Conservation (phyloP, 2,113 vertebrate genomes). For the Felis chaus region DNA sequence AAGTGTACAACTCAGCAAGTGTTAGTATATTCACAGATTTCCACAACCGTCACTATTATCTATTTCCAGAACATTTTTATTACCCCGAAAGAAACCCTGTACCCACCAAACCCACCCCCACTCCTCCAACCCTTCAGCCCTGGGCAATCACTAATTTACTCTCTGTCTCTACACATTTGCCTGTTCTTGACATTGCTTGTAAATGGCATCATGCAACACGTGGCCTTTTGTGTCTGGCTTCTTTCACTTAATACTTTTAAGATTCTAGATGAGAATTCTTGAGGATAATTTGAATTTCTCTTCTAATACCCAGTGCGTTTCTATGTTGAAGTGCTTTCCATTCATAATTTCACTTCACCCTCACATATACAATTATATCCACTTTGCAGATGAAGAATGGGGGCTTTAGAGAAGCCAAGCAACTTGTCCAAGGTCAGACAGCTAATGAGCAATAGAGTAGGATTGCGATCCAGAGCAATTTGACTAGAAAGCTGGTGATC, state of each 20-base stretch:
- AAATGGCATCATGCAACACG: neutral
- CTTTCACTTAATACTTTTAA: neutral
- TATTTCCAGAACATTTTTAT: neutral
- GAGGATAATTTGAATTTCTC: neutral
- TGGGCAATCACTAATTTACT: neutral
- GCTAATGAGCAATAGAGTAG: neutral
- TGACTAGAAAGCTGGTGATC: neutral
- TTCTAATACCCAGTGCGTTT: neutral
- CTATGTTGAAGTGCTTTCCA: neutral
- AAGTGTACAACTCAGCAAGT: neutral
- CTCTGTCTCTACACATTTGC: neutral
- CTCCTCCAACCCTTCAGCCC: neutral
- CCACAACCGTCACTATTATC: neutral
- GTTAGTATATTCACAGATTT: constrained; percentile 24
- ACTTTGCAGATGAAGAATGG: neutral
- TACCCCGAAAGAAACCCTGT: neutral
- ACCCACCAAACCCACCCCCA: too few species aligned
- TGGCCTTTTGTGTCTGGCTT: neutral
- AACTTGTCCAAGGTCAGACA: neutral
- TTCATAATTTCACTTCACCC: neutral
- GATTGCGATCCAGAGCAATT: neutral
- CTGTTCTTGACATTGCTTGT: neutral
- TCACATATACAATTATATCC: neutral
- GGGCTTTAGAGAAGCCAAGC: neutral
- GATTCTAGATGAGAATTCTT: neutral